phyloP scores from a whole-genome alignment of 2,797 vertebrate genomes.

The Gallirallus australis region DNA sequence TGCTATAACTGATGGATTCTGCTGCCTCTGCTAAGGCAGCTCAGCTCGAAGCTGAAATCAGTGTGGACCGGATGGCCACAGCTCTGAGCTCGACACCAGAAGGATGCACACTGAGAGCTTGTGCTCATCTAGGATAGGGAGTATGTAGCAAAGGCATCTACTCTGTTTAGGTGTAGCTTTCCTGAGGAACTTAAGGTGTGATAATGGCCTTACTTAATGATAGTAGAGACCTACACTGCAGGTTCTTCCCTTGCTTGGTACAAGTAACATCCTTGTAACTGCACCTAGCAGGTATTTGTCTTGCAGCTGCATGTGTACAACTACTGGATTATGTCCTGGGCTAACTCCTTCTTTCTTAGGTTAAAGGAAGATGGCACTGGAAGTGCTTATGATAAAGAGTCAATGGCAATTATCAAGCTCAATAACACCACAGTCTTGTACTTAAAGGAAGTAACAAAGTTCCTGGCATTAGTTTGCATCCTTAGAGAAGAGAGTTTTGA shows the following conservation, averaged over 20 bases:
- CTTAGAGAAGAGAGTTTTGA: slow-evolving; percentile 99
- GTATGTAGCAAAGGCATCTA: background rate
- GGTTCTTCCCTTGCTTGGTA: background rate
- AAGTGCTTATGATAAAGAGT: slow-evolving; percentile 98
- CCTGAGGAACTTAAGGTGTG: background rate
- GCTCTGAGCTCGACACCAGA: background rate
- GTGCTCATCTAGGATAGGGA: background rate
- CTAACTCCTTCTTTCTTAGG: slow-evolving; percentile 76
- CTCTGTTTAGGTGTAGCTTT: background rate
- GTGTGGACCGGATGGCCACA: background rate
- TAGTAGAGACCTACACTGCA: background rate
- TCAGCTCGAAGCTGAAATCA: background rate
- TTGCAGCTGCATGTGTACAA: background rate
- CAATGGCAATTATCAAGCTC: slow-evolving; percentile 99
- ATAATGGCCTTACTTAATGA: background rate
- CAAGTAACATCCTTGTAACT: background rate
- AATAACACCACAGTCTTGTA: slow-evolving; percentile 99
- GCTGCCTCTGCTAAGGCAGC: background rate
- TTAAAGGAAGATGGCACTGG: slow-evolving; percentile 97
- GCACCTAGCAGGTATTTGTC: background rate
- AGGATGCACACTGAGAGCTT: background rate
- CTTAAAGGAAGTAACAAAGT: slow-evolving; percentile 99
- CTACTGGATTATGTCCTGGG: background rate
- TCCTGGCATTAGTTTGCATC: slow-evolving; percentile 98
- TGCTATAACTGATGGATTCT: background rate